phyloP scores from a whole-genome alignment of 2,888 invertebrate species.

The Ceraclea dissimilis region DNA sequence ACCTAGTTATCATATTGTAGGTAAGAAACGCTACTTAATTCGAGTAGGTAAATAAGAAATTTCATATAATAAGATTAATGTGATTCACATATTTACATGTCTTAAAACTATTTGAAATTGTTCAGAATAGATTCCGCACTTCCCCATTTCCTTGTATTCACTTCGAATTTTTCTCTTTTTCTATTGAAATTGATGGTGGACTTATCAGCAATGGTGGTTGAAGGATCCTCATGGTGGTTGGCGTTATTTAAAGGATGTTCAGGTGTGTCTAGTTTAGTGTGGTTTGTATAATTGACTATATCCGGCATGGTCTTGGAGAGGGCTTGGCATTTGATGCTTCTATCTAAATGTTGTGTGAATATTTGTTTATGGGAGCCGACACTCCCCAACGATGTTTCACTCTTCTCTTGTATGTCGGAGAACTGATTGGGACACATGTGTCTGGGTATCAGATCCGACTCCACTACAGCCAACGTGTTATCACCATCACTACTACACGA shows the following conservation, averaged over 20 bases:
- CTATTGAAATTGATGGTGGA: conserved; percentile 4
- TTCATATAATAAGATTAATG: too few species aligned
- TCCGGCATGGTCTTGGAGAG: conserved; percentile 25
- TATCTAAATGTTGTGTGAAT: conserved; percentile 3
- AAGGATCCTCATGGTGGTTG: background rate
- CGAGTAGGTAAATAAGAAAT: too few species aligned
- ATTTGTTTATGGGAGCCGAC: background rate
- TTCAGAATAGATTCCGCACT: conserved; percentile 15
- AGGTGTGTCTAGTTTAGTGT: background rate
- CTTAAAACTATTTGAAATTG: conserved; percentile 8
- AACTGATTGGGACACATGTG: conserved; percentile 23
- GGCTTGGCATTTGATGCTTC: background rate
- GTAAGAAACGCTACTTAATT: too few species aligned
- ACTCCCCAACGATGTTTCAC: background rate
- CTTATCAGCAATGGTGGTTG: background rate
- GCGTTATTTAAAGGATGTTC: background rate
- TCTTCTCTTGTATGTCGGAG: conserved; percentile 1
- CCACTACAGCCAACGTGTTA: conserved; percentile 3
- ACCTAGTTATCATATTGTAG: too few species aligned
- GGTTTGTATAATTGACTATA: conserved; percentile 20
- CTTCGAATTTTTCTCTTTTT: background rate
- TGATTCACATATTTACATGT: too few species aligned
- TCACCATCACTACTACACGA: conserved; percentile 6
- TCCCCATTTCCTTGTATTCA: conserved; percentile 16
- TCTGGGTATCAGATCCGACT: conserved; percentile 22